Evolutionary conservation across 2,113 vertebrate genomes (phyloP).

Genomic region (Talpa occidentalis): DNA sequence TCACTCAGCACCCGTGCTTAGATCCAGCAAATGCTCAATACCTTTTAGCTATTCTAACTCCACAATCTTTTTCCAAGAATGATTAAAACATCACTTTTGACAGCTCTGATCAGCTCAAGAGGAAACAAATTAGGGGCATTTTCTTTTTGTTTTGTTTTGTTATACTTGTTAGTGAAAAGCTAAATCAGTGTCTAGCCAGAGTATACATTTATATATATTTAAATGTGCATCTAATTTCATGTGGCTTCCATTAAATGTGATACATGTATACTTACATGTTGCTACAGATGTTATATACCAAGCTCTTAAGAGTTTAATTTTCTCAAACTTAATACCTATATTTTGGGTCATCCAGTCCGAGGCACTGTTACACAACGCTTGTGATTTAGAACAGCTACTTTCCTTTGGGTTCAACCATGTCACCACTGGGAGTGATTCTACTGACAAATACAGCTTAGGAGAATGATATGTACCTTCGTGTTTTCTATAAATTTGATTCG

Average conservation of each 20-base stretch:
- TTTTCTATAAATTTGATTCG: conserved; percentile 20
- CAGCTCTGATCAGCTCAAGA: not conserved
- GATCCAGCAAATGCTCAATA: not conserved
- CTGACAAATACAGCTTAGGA: conserved; percentile 23
- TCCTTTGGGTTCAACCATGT: conserved; percentile 38
- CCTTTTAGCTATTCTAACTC: not conserved
- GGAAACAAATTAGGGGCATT: not conserved
- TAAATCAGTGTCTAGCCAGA: not conserved
- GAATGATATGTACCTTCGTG: conserved; percentile 27
- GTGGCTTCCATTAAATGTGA: not conserved
- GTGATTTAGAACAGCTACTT: not conserved
- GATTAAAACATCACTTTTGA: not conserved
- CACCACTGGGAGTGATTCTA: not conserved
- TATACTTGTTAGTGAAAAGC: not conserved
- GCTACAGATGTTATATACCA: not conserved
- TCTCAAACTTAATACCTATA: conserved; percentile 30
- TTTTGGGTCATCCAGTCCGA: conserved; percentile 1
- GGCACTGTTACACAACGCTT: not conserved
- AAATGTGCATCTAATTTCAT: conserved; percentile 8
- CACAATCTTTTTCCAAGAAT: not conserved
- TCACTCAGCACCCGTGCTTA: not conserved
- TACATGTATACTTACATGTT: not conserved
- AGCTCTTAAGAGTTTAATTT: conserved; percentile 27
- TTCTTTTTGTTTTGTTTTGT: conserved; percentile 27
- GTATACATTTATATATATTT: not conserved